Evolutionary conservation across 1,140 invertebrate species (phyloP).

Genomic region (Charaxes varanes): DNA sequence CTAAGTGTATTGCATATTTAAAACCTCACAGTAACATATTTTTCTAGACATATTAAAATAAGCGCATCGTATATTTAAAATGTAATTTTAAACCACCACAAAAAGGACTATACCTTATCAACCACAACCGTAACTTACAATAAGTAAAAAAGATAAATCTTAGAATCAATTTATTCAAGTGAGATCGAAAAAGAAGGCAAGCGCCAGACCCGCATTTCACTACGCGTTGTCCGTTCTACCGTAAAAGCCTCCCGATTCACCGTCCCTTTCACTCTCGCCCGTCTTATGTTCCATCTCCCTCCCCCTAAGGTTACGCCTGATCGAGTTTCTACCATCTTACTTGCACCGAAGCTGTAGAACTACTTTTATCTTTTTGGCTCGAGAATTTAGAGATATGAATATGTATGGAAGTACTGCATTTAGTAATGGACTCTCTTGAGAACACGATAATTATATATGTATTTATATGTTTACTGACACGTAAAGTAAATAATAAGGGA

Average conservation of each 20-base stretch:
- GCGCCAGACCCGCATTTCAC: slow-evolving; percentile 64
- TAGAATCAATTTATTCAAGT: slow-evolving; percentile 70
- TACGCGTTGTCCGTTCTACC: slow-evolving; percentile 65
- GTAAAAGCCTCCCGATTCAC: slow-evolving; percentile 67
- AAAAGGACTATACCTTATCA: too few species aligned
- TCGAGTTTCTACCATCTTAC: slow-evolving; percentile 71
- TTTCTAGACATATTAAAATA: too few species aligned
- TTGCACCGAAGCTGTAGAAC: slow-evolving; percentile 65
- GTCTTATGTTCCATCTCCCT: slow-evolving; percentile 32
- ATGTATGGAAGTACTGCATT: slow-evolving; percentile 59
- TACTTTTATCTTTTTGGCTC: slow-evolving; percentile 64
- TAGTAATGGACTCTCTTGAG: slow-evolving; percentile 50
- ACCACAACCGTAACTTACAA: slow-evolving; percentile 6
- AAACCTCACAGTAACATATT: too few species aligned
- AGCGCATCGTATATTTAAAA: too few species aligned
- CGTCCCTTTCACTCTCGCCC: slow-evolving; percentile 33
- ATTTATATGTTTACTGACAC: too few species aligned
- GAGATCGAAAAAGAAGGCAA: slow-evolving; percentile 62
- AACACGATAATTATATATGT: too few species aligned
- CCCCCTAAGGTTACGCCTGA: slow-evolving; percentile 48
- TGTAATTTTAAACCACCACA: too few species aligned
- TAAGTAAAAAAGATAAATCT: slow-evolving; percentile 58
- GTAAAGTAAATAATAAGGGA: too few species aligned
- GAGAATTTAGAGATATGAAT: slow-evolving; percentile 64
- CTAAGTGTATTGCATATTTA: too few species aligned